These are phyloP conservation scores for Drosophila bifasciata DNA, from an alignment of 1,140 invertebrate species.

Conservation along the genomic window DNA sequence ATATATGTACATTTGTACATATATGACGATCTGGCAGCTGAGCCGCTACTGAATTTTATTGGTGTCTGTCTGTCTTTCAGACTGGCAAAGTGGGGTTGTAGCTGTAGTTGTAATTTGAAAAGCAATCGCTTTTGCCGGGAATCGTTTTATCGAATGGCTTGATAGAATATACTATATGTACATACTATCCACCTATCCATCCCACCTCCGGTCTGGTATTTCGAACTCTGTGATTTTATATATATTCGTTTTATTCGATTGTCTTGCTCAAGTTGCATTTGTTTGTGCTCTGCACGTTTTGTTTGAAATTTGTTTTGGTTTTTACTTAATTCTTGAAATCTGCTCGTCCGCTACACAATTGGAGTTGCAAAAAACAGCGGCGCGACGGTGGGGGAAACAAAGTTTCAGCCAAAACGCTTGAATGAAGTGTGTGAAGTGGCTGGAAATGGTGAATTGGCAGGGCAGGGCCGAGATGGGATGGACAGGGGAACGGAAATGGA, in stretches of 20 bases:
- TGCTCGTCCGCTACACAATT: conserved; percentile 38
- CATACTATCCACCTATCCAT: too few species aligned
- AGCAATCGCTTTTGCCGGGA: too few species aligned
- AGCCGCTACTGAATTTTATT: too few species aligned
- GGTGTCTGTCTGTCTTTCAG: too few species aligned
- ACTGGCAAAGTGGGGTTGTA: too few species aligned
- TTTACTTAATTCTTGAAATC: conserved; percentile 50
- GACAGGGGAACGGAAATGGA: conserved; percentile 11
- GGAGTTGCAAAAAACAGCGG: conserved; percentile 15
- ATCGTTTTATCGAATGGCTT: too few species aligned
- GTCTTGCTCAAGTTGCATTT: conserved; percentile 24
- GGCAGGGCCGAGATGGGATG: too few species aligned
- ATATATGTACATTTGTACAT: too few species aligned
- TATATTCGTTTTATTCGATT: conserved; percentile 42
- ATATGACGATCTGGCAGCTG: too few species aligned
- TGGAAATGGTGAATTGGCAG: not conserved
- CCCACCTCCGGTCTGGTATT: too few species aligned
- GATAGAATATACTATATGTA: too few species aligned
- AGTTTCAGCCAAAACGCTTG: conserved; percentile 31
- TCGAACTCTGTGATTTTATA: conserved; percentile 6
- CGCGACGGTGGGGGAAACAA: not conserved
- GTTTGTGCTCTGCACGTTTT: conserved; percentile 37
- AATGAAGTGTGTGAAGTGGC: conserved; percentile 52
- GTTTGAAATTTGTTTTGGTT: conserved; percentile 29
- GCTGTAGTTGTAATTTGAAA: too few species aligned